phyloP scores from a whole-genome alignment of 2,797 vertebrate species.

The Balearica regulorum region DNA sequence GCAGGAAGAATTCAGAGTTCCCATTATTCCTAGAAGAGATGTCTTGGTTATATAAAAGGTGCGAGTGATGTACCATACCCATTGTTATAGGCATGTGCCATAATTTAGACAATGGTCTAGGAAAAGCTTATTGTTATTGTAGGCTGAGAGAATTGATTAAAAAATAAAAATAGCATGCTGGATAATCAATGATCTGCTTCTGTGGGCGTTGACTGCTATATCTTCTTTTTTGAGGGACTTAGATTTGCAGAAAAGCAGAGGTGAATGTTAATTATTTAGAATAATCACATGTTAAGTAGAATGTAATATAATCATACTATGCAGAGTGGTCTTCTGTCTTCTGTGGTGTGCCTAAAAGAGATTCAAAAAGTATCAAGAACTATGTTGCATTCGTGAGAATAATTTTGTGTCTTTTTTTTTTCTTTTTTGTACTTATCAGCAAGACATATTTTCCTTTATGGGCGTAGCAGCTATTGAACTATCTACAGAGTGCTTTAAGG shows the following conservation, averaged over 20 bases:
- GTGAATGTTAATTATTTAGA: background rate
- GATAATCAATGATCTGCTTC: background rate
- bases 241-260: background rate
- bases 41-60: background rate
- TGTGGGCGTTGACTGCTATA: background rate
- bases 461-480: background rate
- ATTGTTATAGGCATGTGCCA: background rate
- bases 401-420: background rate
- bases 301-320: background rate
- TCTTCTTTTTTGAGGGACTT: background rate
- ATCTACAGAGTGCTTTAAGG: background rate
- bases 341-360: background rate
- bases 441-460: background rate
- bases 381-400: background rate
- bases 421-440: background rate
- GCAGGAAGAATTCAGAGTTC: background rate
- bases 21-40: background rate
- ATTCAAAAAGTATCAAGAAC: background rate
- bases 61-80: background rate
- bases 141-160: background rate
- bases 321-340: background rate
- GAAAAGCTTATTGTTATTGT: background rate
- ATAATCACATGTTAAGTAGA: background rate
- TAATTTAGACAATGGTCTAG: background rate
- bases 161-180: background rate